phyloP scores from a whole-genome alignment of 2,888 invertebrate species.

The Coleophora deauratella region DNA sequence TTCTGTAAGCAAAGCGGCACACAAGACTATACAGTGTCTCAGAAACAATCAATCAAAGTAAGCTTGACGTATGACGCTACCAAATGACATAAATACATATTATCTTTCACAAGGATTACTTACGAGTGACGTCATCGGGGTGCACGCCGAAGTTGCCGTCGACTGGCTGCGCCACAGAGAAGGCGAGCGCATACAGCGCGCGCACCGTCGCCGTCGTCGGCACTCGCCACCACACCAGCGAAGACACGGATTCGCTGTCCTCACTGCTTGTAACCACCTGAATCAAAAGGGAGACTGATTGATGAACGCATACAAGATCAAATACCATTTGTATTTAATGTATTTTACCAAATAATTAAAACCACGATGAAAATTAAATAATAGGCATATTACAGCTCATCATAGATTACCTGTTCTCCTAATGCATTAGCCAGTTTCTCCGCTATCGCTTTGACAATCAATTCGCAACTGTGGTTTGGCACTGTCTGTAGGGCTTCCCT shows the following conservation, averaged over 20 bases:
- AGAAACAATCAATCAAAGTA: too few relatives aligned
- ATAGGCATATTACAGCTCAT: too few relatives aligned
- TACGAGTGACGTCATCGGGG: conserved; percentile 78
- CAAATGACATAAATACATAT: too few relatives aligned
- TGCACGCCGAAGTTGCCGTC: conserved; percentile 66
- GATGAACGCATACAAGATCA: neutral
- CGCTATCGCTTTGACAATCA: conserved; percentile 88
- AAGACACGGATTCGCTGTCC: conserved; percentile 51
- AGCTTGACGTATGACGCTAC: too few relatives aligned
- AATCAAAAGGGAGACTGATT: neutral
- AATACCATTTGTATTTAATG: too few relatives aligned
- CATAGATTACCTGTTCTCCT: conserved; percentile 78
- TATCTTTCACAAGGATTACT: conserved; percentile 19
- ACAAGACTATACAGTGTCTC: too few relatives aligned
- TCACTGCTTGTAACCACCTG: conserved; percentile 55
- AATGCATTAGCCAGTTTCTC: conserved; percentile 87
- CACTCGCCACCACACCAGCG: conserved; percentile 60
- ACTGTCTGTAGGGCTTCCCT: conserved; percentile 89
- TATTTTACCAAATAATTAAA: too few relatives aligned
- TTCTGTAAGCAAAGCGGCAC: too few relatives aligned
- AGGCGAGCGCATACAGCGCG: conserved; percentile 56
- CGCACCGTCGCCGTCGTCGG: conserved; percentile 60
- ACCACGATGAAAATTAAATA: too few relatives aligned
- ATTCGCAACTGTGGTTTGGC: conserved; percentile 88
- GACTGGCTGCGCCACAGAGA: conserved; percentile 49